Evolutionary conservation across 2,113 vertebrate species (phyloP).

Genomic region (Parotia lawesii): DNA sequence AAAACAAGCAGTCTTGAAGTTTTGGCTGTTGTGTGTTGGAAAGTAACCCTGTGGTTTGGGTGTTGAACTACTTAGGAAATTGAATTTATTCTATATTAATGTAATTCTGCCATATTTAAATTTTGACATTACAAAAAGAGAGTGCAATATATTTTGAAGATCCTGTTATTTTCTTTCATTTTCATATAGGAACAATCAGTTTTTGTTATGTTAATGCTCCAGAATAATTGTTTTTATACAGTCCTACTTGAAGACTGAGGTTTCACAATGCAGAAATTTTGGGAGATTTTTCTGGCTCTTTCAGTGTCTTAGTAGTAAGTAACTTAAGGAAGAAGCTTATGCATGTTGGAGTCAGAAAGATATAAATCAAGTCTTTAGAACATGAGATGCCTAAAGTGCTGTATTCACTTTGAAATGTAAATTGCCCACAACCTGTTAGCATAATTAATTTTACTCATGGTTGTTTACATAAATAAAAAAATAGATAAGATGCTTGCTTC

Average conservation of each 20-base stretch:
- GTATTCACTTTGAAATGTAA: neutral
- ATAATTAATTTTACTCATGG: neutral
- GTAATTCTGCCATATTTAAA: neutral
- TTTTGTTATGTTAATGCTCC: neutral
- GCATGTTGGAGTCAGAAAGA: neutral
- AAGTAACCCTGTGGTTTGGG: neutral
- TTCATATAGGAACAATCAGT: neutral
- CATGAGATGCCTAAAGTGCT: neutral
- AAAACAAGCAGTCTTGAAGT: neutral
- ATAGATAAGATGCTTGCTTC: neutral
- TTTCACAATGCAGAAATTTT: neutral
- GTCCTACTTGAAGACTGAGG: neutral
- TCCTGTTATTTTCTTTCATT: neutral
- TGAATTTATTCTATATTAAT: neutral
- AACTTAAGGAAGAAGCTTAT: neutral
- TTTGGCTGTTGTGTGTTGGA: neutral
- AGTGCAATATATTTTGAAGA: neutral
- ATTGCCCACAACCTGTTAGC: neutral
- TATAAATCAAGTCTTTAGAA: neutral
- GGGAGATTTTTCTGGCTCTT: neutral
- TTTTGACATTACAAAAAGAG: neutral
- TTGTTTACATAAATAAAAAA: neutral
- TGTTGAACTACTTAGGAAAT: neutral
- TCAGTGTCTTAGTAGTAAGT: neutral
- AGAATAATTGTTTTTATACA: neutral